A percentile compares a stretch with the other conserved stretches of the same genome.
Conservation (phyloP, 2,888 invertebrate species). For the Stenichneumon culpator region DNA sequence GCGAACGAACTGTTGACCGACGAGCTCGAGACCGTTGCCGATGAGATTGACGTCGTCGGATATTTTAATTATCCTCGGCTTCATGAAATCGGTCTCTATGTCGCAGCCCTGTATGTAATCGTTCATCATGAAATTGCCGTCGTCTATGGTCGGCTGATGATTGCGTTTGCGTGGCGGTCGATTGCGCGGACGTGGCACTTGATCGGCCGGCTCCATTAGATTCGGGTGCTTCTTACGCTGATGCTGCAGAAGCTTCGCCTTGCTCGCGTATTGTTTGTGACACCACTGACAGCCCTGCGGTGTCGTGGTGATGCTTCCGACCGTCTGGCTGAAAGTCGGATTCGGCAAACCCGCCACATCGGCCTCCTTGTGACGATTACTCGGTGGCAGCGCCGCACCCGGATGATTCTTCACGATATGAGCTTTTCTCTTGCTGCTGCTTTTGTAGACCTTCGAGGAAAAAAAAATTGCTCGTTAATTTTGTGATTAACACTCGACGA, state of each 20-base stretch:
- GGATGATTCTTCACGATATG: slow-evolving; percentile 95
- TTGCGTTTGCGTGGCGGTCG: slow-evolving; percentile 81
- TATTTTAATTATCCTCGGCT: slow-evolving; percentile 79
- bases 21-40: slow-evolving; percentile 76
- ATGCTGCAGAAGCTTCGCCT: slow-evolving; percentile 90
- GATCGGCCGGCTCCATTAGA: slow-evolving; percentile 84
- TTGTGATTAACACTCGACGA: background rate
- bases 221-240: slow-evolving; percentile 89
- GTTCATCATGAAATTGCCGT: slow-evolving; percentile 77
- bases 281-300: slow-evolving; percentile 93
- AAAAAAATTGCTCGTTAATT: slow-evolving; percentile 11
- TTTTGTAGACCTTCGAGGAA: slow-evolving; percentile 89
- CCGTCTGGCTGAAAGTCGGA: slow-evolving; percentile 89
- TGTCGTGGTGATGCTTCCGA: slow-evolving; percentile 90
- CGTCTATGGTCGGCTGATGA: slow-evolving; percentile 73
- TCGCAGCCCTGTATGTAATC: slow-evolving; percentile 77
- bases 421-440: slow-evolving; percentile 93
- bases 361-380: slow-evolving; percentile 85
- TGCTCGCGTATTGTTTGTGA: slow-evolving; percentile 95
- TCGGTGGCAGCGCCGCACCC: slow-evolving; percentile 89
- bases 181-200: slow-evolving; percentile 82
- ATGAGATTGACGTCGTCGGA: slow-evolving; percentile 77
- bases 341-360: slow-evolving; percentile 86
- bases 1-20: slow-evolving; percentile 81
- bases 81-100: slow-evolving; percentile 76